A percentile compares a stretch with the other conserved stretches of the same genome.
Conservation (phyloP, 1,140 invertebrate genomes). For the Drosophila mauritiana region DNA sequence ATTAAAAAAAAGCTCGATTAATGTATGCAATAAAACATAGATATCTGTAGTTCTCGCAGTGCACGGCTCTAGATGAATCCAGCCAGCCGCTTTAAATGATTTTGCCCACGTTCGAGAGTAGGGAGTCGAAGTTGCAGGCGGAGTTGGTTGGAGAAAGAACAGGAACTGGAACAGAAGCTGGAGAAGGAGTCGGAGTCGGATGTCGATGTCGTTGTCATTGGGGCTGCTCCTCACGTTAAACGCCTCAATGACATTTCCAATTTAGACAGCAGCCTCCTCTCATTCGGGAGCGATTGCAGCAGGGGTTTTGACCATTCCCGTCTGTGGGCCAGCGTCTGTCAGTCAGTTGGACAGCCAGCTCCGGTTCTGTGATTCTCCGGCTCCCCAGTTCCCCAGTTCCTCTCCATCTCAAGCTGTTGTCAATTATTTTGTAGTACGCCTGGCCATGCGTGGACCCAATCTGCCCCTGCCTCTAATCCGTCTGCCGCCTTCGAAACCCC, state of each 20-base stretch:
- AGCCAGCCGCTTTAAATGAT: constrained; percentile 42
- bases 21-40: not conserved
- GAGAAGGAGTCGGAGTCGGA: constrained; percentile 2
- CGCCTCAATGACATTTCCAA: constrained; percentile 83
- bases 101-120: constrained; percentile 26
- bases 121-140: constrained; percentile 23
- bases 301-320: constrained; percentile 65
- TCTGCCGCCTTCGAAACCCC: constrained; percentile 29
- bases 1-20: not conserved
- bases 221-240: constrained; percentile 72
- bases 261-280: constrained; percentile 59
- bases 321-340: constrained; percentile 62
- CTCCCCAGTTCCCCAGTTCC: not conserved
- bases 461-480: not conserved
- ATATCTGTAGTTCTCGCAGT: constrained; percentile 22
- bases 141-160: not conserved
- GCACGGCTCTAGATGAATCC: constrained; percentile 7
- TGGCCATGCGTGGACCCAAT: constrained; percentile 56
- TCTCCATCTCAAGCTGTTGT: constrained; percentile 40
- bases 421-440: constrained; percentile 72
- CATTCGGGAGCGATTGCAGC: constrained; percentile 33
- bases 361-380: constrained; percentile 1
- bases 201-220: constrained; percentile 61
- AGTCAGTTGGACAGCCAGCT: constrained; percentile 52
- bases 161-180: not conserved